phyloP scores from a whole-genome alignment of 2,888 invertebrate genomes.

The Drosophila differens region DNA sequence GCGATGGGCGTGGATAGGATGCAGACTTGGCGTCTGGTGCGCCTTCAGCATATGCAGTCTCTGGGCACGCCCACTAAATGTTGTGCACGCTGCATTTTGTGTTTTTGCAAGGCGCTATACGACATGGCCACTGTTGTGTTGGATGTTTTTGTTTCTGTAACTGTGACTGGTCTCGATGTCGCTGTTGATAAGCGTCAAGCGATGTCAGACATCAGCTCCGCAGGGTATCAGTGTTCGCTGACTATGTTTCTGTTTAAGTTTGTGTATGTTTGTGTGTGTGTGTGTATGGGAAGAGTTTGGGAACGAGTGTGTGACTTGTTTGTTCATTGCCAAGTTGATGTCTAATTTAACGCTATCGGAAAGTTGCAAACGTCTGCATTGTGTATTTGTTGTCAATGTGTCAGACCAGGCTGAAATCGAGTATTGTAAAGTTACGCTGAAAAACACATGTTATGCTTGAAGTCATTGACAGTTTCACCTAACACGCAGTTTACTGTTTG shows the following conservation, averaged over 20 bases:
- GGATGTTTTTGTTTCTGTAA: slow-evolving; percentile 19
- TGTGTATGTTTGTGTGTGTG: slow-evolving; percentile 15
- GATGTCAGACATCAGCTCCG: slow-evolving; percentile 49
- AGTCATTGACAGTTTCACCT: slow-evolving; percentile 42
- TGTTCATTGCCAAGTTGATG: slow-evolving; percentile 69
- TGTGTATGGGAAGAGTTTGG: background rate
- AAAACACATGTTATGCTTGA: slow-evolving; percentile 63
- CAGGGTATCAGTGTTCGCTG: slow-evolving; percentile 59
- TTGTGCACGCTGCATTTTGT: slow-evolving; percentile 67
- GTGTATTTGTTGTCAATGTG: slow-evolving; percentile 70
- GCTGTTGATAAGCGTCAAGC: slow-evolving; percentile 62
- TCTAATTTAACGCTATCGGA: slow-evolving; percentile 79
- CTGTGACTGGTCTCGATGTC: slow-evolving; percentile 12
- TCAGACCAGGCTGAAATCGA: slow-evolving; percentile 58
- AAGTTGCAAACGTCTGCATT: slow-evolving; percentile 66
- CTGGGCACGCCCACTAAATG: slow-evolving; percentile 67
- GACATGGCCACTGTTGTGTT: slow-evolving; percentile 54
- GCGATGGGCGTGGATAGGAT: slow-evolving; percentile 51
- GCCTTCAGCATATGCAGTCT: slow-evolving; percentile 56
- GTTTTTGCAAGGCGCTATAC: slow-evolving; percentile 63
- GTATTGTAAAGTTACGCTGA: slow-evolving; percentile 58
- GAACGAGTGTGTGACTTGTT: slow-evolving; percentile 38
- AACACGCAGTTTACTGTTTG: slow-evolving; percentile 10
- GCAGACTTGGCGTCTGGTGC: slow-evolving; percentile 48
- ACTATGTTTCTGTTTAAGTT: slow-evolving; percentile 10